phyloP scores from a whole-genome alignment of 2,797 vertebrate genomes.

The Argya squamiceps region DNA sequence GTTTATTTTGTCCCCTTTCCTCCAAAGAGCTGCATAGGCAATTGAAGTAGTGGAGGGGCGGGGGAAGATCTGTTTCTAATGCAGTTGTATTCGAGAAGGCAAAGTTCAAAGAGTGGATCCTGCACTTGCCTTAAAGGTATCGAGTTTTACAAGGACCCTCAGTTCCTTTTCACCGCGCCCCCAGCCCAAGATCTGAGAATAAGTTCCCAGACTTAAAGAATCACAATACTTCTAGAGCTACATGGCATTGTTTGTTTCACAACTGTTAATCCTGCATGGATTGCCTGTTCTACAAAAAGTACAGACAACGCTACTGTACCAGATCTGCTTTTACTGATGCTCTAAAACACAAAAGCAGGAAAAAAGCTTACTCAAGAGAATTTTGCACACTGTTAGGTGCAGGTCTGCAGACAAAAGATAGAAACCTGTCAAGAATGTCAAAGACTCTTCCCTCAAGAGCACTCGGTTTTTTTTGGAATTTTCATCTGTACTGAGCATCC shows the following conservation, averaged over 20 bases:
- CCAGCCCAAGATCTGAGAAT: not conserved
- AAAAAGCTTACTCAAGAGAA: not conserved
- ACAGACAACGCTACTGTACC: not conserved
- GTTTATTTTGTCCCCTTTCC: not conserved
- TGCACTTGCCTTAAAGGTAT: not conserved
- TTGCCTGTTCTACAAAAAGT: not conserved
- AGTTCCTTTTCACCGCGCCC: not conserved
- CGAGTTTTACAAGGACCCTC: not conserved
- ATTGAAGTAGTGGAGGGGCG: not conserved
- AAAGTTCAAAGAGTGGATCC: not conserved
- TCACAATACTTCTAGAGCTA: not conserved
- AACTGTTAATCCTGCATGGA: not conserved
- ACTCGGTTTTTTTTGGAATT: constrained; percentile 7
- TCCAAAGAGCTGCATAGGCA: not conserved
- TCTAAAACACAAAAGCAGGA: not conserved
- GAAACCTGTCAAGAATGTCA: constrained; percentile 31
- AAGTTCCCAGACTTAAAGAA: not conserved
- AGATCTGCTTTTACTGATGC: not conserved
- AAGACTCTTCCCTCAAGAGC: not conserved
- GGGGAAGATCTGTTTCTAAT: not conserved
- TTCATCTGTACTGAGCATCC: not conserved
- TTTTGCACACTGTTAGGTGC: not conserved
- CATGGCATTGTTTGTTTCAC: not conserved
- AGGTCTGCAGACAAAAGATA: not conserved
- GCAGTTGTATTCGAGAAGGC: not conserved